Evolutionary conservation across 2,113 vertebrate species (phyloP).

Genomic region (Panthera tigris): DNA sequence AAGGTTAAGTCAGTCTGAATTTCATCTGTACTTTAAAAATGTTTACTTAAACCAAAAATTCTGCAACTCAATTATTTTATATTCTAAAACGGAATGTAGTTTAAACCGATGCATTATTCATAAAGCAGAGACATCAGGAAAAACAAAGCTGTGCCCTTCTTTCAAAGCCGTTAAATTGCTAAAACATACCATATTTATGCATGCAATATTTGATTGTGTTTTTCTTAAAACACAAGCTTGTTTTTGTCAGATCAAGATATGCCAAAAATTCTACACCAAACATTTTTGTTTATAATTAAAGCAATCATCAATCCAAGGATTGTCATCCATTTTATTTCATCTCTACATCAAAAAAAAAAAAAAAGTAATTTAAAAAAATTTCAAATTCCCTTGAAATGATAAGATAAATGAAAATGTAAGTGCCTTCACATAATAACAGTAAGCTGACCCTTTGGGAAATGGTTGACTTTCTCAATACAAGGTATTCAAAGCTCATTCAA

Average conservation of each 20-base stretch:
- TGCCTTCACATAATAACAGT: slow-evolving; percentile 90
- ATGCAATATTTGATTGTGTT: slow-evolving; percentile 84
- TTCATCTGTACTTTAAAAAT: slow-evolving; percentile 74
- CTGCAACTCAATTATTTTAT: slow-evolving; percentile 82
- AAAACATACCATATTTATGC: slow-evolving; percentile 85
- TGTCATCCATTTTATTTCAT: slow-evolving; percentile 87
- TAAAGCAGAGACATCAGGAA: slow-evolving; percentile 82
- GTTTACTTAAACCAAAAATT: slow-evolving; percentile 83
- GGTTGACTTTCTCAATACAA: slow-evolving; percentile 89
- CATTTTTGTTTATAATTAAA: slow-evolving; percentile 89
- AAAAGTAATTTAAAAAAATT: slow-evolving; percentile 87
- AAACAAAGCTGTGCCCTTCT: slow-evolving; percentile 84
- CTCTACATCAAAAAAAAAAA: slow-evolving; percentile 87
- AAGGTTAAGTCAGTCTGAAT: slow-evolving; percentile 67
- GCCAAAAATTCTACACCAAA: slow-evolving; percentile 87
- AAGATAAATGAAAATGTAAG: slow-evolving; percentile 91
- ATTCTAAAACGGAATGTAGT: slow-evolving; percentile 78
- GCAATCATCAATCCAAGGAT: slow-evolving; percentile 88
- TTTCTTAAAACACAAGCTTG: slow-evolving; percentile 83
- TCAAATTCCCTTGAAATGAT: slow-evolving; percentile 88
- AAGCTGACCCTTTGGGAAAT: slow-evolving; percentile 89
- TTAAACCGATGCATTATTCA: slow-evolving; percentile 86
- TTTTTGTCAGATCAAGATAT: slow-evolving; percentile 85
- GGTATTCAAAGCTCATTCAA: slow-evolving; percentile 91
- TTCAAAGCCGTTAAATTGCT: slow-evolving; percentile 84